Evolutionary conservation across 92 coral and sea anemone species (phyloP), one percentile per base, ranked within the genome.

Genomic region (Parazoanthus atlanticus): DNA sequence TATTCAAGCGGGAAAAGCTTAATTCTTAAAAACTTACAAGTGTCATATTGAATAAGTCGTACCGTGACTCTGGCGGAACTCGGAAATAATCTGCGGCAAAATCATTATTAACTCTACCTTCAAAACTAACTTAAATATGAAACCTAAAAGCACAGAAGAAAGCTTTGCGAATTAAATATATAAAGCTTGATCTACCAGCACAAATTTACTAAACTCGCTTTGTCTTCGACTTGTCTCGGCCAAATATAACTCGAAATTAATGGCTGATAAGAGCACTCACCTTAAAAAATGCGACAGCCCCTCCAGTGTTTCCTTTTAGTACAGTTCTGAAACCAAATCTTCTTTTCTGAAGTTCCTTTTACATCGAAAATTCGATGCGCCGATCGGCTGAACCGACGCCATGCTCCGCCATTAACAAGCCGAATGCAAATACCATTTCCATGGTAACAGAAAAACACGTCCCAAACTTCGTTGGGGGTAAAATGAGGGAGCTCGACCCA

Each of bases 391-490:
- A 28, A 34, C 43, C 21, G 76, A 32, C 75, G 75, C 75, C 36
- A 71, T 72, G 36, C 25, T 3, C 40, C 41, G 40, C 40, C 40
- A 61, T 74, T 23, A 74, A 17, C 25, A 31, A 33, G 78, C 78
- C 78, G 38, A 31, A 33, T 33, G 78, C 28, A 74, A 33, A 74
- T 74, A 16, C 76, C 8, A 72, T 74, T 74, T 31, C 78, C 26
- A 74, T 74, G n/a, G 78, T 36, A 74, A 74, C 79, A 34, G 23
- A 21, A 17, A 16, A 28, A 25, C 40, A 12, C 9, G 23, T 23
- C 29, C 21, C 25, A 41, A n/a, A 74, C 79, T 19, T 74, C 29
- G 52, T 74, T 74, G 79, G 79, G 79, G 79, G 52, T 74, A 74
- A 74, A 74, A 74, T 33, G 46, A 36, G 79, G 43, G 29, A 34